Base-by-base conservation (phyloP, 1,140 invertebrate species). In the Subanguina moxae region DNA sequence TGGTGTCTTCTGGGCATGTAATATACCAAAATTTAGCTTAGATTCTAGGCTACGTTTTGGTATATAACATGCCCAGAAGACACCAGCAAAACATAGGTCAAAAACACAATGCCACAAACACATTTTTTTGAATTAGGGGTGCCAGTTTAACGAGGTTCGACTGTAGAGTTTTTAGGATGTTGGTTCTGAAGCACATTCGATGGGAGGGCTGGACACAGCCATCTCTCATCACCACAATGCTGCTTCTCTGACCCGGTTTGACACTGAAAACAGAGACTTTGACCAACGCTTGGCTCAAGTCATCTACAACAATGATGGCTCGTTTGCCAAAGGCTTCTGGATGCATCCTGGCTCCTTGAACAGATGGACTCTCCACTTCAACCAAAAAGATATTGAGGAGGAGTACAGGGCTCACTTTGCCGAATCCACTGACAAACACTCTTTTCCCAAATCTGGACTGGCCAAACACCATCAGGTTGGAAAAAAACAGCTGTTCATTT, bases 361-460 rank as follows among this genome's bases (percentile, higher is more conserved):
- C 13, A 86, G 86, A 19, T 86, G 91, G 62, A 92, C 91, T 0
- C 82, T 95, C 0, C 91, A 90, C 78, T 96, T 95, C 83, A 74
- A 74, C 48, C 88, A 91, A 43, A 83, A 85, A 0, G 88, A 90
- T 68, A 88, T 94, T 85, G 93, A 95, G 82, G 85, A 86, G 11
- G 89, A 92, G 62, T 96, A 94, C 77, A 86, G 92, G 3, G 87
- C 89, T 28, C 90, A 90, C 80, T 91, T 91, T 5, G 90, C 93
- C 78, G 82, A 83, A 86, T 90, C 78, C 9, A 72, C 62, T 5
- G 68, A 78, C 11, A 30, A 64, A 8, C 42, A 73, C 23, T 65
- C 65, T n/a, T 9, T 27, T 65, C 19, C n/a, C 25, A 43, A 19
- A 42, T 57, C 63, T 30, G 62, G 52, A 57, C 32, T 78, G 43